phyloP scores from a whole-genome alignment of 2,888 invertebrate genomes.

The Acanthoscelides obtectus region DNA sequence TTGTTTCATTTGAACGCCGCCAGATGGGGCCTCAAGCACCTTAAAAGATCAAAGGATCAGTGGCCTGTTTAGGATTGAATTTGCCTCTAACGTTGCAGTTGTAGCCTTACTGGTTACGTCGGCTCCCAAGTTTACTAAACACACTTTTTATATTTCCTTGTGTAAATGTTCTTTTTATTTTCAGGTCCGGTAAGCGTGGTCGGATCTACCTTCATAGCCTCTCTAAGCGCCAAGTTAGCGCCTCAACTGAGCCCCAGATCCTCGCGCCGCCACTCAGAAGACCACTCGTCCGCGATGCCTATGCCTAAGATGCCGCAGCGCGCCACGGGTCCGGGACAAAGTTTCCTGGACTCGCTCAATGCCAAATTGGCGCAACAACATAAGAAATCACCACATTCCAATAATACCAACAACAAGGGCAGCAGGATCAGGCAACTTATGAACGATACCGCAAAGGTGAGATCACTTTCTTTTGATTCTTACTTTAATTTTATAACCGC shows the following conservation, averaged over 20 bases:
- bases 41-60: too few species aligned
- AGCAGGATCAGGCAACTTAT: conserved; percentile 68
- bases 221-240: conserved; percentile 64
- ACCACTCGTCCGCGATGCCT: conserved; percentile 22
- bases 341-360: conserved; percentile 76
- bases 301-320: conserved; percentile 25
- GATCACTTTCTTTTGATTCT: conserved; percentile 4
- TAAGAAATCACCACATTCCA: conserved; percentile 43
- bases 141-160: too few species aligned
- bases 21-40: too few species aligned
- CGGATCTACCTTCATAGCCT: conserved; percentile 64
- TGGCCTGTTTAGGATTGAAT: too few species aligned
- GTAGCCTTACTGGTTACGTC: too few species aligned
- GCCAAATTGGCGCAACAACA: conserved; percentile 68
- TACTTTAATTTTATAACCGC: too few species aligned
- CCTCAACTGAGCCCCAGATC: conserved; percentile 58
- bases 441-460: conserved; percentile 66
- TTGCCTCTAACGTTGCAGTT: too few species aligned
- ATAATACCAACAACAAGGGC: conserved; percentile 52
- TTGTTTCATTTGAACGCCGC: too few species aligned
- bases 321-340: conserved; percentile 51
- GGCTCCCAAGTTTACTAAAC: too few species aligned
- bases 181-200: conserved; percentile 51
- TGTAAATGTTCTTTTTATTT: conserved; percentile 10
- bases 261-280: conserved; percentile 51